Percentiles rank a stretch among this genome's conserved stretches.
These are phyloP conservation scores for Allophyes oxyacanthae DNA, from an alignment of 2,888 invertebrate species.

Conservation along the genomic window DNA sequence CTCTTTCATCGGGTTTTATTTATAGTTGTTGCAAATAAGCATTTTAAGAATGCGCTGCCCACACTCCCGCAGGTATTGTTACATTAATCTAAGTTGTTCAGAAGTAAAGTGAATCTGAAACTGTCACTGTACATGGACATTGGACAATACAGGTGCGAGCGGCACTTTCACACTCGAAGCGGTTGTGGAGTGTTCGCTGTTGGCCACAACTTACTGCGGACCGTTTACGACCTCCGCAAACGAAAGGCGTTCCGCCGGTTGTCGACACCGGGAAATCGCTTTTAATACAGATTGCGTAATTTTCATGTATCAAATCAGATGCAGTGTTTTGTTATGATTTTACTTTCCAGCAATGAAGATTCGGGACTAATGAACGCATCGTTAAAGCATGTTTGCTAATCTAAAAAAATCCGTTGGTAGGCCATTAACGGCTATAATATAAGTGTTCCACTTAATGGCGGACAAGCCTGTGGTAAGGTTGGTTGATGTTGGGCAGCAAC, in stretches of 20 bases:
- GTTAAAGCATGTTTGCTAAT: constrained; percentile 9
- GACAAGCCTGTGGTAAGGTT: constrained; percentile 69
- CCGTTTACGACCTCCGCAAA: constrained; percentile 66
- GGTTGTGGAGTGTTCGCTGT: constrained; percentile 42
- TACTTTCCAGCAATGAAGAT: constrained; percentile 7
- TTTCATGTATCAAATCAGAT: constrained; percentile 36
- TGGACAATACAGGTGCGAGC: constrained; percentile 72
- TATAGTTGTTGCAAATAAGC: constrained; percentile 10
- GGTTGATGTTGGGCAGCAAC: constrained; percentile 69
- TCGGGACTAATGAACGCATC: constrained; percentile 2
- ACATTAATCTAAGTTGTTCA: constrained; percentile 67
- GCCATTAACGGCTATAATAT: constrained; percentile 50
- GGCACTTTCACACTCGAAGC: constrained; percentile 82
- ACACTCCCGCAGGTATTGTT: too few species aligned
- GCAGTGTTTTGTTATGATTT: constrained; percentile 29
- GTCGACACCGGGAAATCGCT: constrained; percentile 64
- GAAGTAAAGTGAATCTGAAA: constrained; percentile 79
- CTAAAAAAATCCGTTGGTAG: constrained; percentile 42
- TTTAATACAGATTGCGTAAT: constrained; percentile 65
- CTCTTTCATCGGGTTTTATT: not conserved
- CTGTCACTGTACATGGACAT: constrained; percentile 61
- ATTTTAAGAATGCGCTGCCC: constrained; percentile 24
- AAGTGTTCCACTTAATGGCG: constrained; percentile 75
- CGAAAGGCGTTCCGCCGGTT: constrained; percentile 64
- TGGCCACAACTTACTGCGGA: constrained; percentile 58